Evolutionary conservation across 2,113 vertebrate genomes (phyloP), one percentile per base, ranked within the genome.

Genomic region (Plecotus auritus): DNA sequence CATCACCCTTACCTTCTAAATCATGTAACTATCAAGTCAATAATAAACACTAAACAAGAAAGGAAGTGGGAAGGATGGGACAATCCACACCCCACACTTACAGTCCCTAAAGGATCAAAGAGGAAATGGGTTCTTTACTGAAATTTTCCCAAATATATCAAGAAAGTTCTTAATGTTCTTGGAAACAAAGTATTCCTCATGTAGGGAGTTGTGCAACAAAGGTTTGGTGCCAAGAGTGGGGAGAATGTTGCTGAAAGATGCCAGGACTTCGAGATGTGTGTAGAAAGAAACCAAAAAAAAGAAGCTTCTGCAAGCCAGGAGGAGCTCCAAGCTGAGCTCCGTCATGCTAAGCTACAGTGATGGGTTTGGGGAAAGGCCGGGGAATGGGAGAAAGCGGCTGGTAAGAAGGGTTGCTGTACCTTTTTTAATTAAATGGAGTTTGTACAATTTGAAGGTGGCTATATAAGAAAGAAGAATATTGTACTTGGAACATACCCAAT

Each of bases 81-180:
- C 78, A 93, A 70, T 51, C 40, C 42, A 70, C n/a, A 87, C 78
- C 80, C 85, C 28, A 84, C 45, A 45, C 54, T 96, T 84, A 49
- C 0, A 91, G 16, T 82, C 54, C 81, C 82, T 72, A 42, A 82
- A 51, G 28, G 61, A 61, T 89, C 49, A 77, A 89, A 76, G 35
- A 93, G 80, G 88, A 92, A 95, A n/a, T 93, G 76, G 59, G 32
- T 95, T 96, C 76, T 70, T 90, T 61, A 51, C 64, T 82, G 77
- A 91, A 35, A 61, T 37, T 61, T 92, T 94, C 54, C 86, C 40
- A 94, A 88, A 77, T 93, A 67, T 74, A 88, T 81, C 81, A 88
- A 73, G 69, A 94, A 95, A 89, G 85, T 93, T 95, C 95, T 95
- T 88, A 76, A 72, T 93, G 84, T 87, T 72, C 90, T 95, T 96